phyloP scores from a whole-genome alignment of 2,797 vertebrate genomes.

The Phalanger gymnotis region DNA sequence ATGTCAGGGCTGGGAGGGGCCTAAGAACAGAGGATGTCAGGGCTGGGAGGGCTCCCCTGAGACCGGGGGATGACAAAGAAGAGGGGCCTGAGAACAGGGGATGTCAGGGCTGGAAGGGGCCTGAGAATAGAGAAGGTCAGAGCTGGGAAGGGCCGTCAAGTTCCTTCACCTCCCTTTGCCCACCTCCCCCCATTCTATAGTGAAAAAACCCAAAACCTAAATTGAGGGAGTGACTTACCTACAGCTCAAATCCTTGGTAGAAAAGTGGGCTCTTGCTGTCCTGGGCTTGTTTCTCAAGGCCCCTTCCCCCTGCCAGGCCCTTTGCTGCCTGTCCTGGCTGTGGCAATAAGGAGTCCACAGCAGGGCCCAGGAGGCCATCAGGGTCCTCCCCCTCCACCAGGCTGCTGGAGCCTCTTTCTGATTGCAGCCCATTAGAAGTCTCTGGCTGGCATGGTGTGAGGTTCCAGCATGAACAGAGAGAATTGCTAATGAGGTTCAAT shows the following conservation, averaged over 20 bases:
- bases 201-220: too few relatives aligned
- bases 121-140: too few relatives aligned
- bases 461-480: not conserved
- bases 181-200: not conserved
- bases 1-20: too few relatives aligned
- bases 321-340: not conserved
- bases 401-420: not conserved
- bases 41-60: too few relatives aligned
- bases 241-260: not conserved
- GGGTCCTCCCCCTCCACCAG: not conserved
- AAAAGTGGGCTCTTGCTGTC: not conserved
- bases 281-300: accelerated
- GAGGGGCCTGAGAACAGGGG: too few relatives aligned
- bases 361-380: not conserved
- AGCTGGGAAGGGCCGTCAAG: too few relatives aligned
- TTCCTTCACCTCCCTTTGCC: not conserved
- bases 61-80: too few relatives aligned
- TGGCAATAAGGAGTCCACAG: not conserved
- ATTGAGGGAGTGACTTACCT: accelerated
- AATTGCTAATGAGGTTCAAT: not conserved
- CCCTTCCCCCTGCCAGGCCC: too few relatives aligned
- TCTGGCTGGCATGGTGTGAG: not conserved
- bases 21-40: too few relatives aligned
- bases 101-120: too few relatives aligned
- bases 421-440: not conserved